phyloP scores from a whole-genome alignment of 2,888 invertebrate genomes.

The Dioctria rufipes region DNA sequence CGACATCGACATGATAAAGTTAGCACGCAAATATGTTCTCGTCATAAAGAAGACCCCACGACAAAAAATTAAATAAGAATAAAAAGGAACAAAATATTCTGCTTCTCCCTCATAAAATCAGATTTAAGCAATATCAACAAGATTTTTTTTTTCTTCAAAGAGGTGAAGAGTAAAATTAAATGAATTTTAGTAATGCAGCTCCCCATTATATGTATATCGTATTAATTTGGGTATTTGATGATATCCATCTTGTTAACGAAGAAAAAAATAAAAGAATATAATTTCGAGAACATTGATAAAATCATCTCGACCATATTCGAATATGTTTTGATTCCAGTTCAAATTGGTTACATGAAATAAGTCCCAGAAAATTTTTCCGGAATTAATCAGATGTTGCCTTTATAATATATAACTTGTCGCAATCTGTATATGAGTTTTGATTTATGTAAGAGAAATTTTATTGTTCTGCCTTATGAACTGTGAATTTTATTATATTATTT shows the following conservation, averaged over 20 bases:
- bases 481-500: not conserved
- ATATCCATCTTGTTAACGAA: not conserved
- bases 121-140: conserved; percentile 2
- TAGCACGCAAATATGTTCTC: conserved; percentile 50
- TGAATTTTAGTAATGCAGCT: too few species aligned
- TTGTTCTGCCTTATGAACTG: not conserved
- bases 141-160: not conserved
- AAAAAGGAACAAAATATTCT: not conserved
- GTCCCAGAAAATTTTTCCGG: conserved; percentile 24
- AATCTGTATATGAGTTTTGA: not conserved
- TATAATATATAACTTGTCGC: not conserved
- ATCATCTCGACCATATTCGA: not conserved
- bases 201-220: too few species aligned
- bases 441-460: not conserved
- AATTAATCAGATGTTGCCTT: not conserved
- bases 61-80: conserved; percentile 3
- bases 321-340: not conserved
- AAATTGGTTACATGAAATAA: conserved; percentile 18
- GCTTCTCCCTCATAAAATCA: conserved; percentile 1
- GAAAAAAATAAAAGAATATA: not conserved
- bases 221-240: too few species aligned
- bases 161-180: not conserved
- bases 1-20: conserved; percentile 51
- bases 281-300: not conserved
- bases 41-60: conserved; percentile 30